Conservation (phyloP, 2,113 vertebrate genomes). For the Balaeniceps rex region DNA sequence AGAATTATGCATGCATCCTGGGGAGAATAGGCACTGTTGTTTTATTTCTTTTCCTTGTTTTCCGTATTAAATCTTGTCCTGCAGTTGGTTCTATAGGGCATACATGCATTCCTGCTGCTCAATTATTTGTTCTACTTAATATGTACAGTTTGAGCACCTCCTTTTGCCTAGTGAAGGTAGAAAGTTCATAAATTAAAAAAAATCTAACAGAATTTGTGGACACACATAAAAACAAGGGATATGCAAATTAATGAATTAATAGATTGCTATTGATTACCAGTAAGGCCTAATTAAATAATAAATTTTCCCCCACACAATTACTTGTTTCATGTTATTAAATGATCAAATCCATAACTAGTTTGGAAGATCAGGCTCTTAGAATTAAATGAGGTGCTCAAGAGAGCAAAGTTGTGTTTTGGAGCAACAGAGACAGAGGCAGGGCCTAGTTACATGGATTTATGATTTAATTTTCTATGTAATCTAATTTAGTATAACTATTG, state of each 20-base stretch:
- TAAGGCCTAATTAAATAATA: slow-evolving; percentile 70
- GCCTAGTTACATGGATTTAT: slow-evolving; percentile 66
- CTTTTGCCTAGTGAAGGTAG: not conserved
- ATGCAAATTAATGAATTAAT: slow-evolving; percentile 66
- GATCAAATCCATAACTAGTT: slow-evolving; percentile 69
- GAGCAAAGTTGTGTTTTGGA: slow-evolving; percentile 52
- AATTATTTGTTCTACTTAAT: slow-evolving; percentile 45
- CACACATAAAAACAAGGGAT: slow-evolving; percentile 36
- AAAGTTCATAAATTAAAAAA: slow-evolving; percentile 51
- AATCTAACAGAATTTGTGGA: slow-evolving; percentile 26
- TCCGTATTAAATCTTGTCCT: slow-evolving; percentile 59
- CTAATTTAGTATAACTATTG: slow-evolving; percentile 72
- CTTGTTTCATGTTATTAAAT: slow-evolving; percentile 68
- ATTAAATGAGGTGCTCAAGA: slow-evolving; percentile 66
- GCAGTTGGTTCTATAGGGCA: slow-evolving; percentile 40
- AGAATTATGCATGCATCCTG: slow-evolving; percentile 31
- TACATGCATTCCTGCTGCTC: slow-evolving; percentile 9
- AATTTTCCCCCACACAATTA: slow-evolving; percentile 65
- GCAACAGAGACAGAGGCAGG: not conserved
- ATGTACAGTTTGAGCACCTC: not conserved
- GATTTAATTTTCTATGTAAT: slow-evolving; percentile 74
- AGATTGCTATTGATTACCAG: slow-evolving; percentile 69
- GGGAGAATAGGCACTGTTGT: slow-evolving; percentile 27
- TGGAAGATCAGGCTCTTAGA: slow-evolving; percentile 37
- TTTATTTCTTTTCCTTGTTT: slow-evolving; percentile 54